These are phyloP conservation scores for Orchestia grillus DNA, from an alignment of 1,140 invertebrate species.

Conservation along the genomic window DNA sequence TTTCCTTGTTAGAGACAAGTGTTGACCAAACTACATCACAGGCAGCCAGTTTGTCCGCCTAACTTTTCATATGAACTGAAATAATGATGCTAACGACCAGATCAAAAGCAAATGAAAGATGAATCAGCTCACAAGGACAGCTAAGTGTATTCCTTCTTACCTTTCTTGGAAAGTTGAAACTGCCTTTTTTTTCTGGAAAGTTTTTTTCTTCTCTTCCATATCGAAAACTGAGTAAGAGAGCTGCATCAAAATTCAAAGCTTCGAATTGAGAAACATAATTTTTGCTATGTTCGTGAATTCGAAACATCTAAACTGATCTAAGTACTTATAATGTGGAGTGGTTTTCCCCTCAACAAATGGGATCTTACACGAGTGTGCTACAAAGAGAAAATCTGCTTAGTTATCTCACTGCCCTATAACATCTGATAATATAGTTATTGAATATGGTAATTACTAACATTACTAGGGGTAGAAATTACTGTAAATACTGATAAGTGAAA, in stretches of 20 bases:
- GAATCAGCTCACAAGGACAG: not conserved
- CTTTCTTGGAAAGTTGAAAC: not conserved
- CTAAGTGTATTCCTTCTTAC: not conserved
- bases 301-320: not conserved
- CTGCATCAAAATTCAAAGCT: not conserved
- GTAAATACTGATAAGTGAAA: not conserved
- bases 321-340: not conserved
- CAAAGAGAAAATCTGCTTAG: not conserved
- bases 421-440: not conserved
- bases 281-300: not conserved
- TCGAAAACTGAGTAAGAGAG: not conserved
- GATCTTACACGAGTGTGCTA: not conserved
- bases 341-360: not conserved
- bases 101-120: not conserved
- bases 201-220: not conserved
- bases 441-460: too few species aligned
- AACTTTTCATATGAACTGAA: not conserved
- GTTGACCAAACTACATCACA: not conserved
- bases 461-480: too few species aligned
- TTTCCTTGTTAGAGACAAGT: constrained; percentile 1
- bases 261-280: not conserved
- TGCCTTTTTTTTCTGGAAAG: not conserved
- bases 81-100: constrained; percentile 7
- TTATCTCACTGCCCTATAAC: not conserved
- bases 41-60: not conserved